Conservation (phyloP, 2,113 vertebrate genomes). For the Grallaria varia region DNA sequence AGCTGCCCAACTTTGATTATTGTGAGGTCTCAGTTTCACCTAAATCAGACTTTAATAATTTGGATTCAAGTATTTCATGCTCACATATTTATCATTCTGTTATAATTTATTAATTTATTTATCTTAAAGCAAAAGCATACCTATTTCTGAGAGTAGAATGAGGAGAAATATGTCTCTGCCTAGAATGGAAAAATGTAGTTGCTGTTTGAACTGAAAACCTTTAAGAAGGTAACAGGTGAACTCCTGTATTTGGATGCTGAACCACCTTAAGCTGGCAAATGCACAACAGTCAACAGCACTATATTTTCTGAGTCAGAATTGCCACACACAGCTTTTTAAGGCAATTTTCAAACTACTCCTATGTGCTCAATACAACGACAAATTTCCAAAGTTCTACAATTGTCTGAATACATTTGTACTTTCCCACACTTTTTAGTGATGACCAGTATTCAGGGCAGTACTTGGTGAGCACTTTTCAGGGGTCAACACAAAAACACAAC, state of each 20-base stretch:
- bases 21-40: not conserved
- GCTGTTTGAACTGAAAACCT: not conserved
- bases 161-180: not conserved
- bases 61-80: not conserved
- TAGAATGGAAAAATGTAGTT: not conserved
- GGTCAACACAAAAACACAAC: not conserved
- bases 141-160: not conserved
- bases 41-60: not conserved
- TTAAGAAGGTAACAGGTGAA: not conserved
- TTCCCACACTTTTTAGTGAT: not conserved
- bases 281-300: not conserved
- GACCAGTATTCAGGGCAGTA: not conserved
- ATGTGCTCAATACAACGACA: not conserved
- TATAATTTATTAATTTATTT: not conserved
- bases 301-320: not conserved
- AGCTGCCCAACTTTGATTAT: not conserved
- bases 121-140: not conserved
- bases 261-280: not conserved
- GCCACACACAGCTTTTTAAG: not conserved
- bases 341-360: not conserved
- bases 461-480: not conserved
- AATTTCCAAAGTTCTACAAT: not conserved
- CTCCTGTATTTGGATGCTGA: not conserved
- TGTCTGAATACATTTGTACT: not conserved
- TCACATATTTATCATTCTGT: not conserved